Evolutionary conservation across 2,888 invertebrate genomes (phyloP).

Genomic region (Girardia tigrina): DNA sequence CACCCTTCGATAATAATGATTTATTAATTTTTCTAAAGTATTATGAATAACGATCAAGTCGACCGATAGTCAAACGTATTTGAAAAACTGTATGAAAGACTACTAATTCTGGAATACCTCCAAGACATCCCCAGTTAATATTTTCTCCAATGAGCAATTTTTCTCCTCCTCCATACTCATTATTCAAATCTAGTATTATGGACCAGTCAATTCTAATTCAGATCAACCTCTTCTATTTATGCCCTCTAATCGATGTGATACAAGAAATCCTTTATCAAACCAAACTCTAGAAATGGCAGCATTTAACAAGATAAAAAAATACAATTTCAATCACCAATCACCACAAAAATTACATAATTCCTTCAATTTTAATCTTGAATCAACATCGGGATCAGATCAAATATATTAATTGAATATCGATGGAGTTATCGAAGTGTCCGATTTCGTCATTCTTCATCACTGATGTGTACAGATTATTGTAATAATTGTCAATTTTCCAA

Average conservation of each 20-base stretch:
- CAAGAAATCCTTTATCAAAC: conserved; percentile 12
- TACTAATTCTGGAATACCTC: conserved; percentile 14
- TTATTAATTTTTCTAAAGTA: no score
- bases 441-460: no score
- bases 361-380: not conserved
- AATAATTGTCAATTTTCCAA: not conserved
- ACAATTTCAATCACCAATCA: not conserved
- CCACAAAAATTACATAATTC: not conserved
- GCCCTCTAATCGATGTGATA: conserved; percentile 3
- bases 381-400: not conserved
- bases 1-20: no score
- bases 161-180: not conserved
- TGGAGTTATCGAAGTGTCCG: no score
- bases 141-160: conserved; percentile 23
- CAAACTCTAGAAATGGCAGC: not conserved
- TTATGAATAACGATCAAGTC: no score
- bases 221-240: conserved; percentile 12
- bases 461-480: not conserved
- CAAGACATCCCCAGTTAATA: not conserved
- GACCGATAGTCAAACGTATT: no score
- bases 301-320: not conserved
- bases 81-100: no score
- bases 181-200: conserved; percentile 7
- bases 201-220: conserved; percentile 17
- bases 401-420: not conserved